Conservation (phyloP, 1,140 invertebrate species). For the Drosophila lacertosa region DNA sequence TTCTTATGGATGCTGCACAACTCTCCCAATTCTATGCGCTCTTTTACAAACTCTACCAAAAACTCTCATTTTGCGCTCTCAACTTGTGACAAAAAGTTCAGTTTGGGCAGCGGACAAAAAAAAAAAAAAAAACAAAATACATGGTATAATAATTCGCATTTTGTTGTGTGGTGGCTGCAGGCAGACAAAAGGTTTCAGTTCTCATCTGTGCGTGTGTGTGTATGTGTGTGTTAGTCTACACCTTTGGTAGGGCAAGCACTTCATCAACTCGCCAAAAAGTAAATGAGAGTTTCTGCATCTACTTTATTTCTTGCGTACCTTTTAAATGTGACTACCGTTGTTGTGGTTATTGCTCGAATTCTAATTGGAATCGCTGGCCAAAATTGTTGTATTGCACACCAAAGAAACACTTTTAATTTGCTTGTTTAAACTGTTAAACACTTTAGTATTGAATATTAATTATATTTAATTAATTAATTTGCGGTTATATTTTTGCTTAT, state of each 20-base stretch:
- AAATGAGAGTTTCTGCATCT: constrained; percentile 12
- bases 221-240: constrained; percentile 8
- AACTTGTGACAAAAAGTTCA: constrained; percentile 43
- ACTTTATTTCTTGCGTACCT: constrained; percentile 42
- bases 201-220: neutral
- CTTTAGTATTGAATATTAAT: constrained; percentile 44
- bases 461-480: constrained; percentile 46
- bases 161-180: constrained; percentile 39
- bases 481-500: constrained; percentile 43
- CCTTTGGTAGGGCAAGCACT: constrained; percentile 1
- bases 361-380: constrained; percentile 30
- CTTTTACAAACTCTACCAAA: constrained; percentile 19
- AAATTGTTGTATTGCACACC: constrained; percentile 49
- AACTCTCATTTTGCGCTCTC: constrained; percentile 23
- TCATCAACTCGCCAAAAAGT: constrained; percentile 7
- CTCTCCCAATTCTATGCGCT: constrained; percentile 51
- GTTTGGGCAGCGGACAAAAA: constrained; percentile 42
- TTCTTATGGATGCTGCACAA: constrained; percentile 64
- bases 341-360: constrained; percentile 49
- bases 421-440: constrained; percentile 69
- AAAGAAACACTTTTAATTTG: constrained; percentile 60
- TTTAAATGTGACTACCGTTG: constrained; percentile 35
- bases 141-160: too few relatives aligned
- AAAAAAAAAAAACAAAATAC: constrained; percentile 13
- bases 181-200: constrained; percentile 25